phyloP scores from a whole-genome alignment of 2,113 vertebrate species.

The Pteronura brasiliensis region DNA sequence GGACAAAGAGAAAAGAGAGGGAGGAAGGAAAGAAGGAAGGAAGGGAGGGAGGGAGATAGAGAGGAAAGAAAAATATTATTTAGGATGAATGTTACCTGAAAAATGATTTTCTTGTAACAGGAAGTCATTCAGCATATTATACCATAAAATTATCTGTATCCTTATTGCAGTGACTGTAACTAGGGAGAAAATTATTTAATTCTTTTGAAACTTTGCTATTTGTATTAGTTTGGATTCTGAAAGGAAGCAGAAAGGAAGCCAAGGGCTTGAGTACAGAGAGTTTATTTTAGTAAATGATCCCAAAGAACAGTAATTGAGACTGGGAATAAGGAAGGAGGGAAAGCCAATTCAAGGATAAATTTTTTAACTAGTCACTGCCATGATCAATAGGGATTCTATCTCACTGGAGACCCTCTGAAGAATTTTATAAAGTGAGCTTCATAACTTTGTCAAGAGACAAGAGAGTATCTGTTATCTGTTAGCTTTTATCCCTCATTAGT shows the following conservation, averaged over 20 bases:
- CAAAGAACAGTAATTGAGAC: neutral
- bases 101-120: neutral
- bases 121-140: neutral
- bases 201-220: neutral
- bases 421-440: neutral
- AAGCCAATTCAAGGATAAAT: neutral
- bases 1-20: neutral
- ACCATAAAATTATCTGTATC: neutral
- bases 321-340: neutral
- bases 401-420: neutral
- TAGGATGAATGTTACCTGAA: neutral
- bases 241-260: neutral
- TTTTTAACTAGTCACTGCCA: neutral
- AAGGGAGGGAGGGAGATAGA: neutral
- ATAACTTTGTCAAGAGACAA: neutral
- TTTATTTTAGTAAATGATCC: neutral
- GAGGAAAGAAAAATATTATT: neutral
- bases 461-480: neutral
- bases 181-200: neutral
- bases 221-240: neutral
- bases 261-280: neutral
- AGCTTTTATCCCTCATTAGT: neutral
- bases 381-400: neutral
- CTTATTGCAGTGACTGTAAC: neutral
- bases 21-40: rapidly evolving